Conservation (phyloP, 2,888 invertebrate species). For the Ormyrus labotus region DNA sequence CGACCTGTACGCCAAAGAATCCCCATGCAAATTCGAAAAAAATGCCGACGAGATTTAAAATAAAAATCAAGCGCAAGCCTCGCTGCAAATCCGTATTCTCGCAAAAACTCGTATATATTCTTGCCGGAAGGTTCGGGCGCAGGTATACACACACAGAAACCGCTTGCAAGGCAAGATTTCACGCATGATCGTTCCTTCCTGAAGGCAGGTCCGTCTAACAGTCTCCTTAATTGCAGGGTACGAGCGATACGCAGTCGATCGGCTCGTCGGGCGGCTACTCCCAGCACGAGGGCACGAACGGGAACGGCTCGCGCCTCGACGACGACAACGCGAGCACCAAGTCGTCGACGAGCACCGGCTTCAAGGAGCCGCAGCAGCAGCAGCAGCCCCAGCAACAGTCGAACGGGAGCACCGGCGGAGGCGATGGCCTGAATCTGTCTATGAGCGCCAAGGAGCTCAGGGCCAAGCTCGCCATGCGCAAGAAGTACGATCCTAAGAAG, state of each 20-base stretch:
- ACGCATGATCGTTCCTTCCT: too few relatives aligned
- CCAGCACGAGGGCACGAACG: constrained; percentile 47
- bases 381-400: constrained; percentile 28
- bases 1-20: too few relatives aligned
- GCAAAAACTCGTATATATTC: too few relatives aligned
- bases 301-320: constrained; percentile 28
- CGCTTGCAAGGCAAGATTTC: too few relatives aligned
- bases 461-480: constrained; percentile 89
- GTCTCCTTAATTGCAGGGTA: constrained; percentile 35
- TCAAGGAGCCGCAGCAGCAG: neutral
- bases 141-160: too few relatives aligned
- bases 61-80: too few relatives aligned
- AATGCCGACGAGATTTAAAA: too few relatives aligned
- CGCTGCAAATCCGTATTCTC: too few relatives aligned
- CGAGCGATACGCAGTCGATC: constrained; percentile 51
- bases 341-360: constrained; percentile 34
- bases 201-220: too few relatives aligned
- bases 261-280: constrained; percentile 27
- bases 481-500: constrained; percentile 93
- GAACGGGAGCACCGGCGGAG: constrained; percentile 59
- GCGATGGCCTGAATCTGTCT: constrained; percentile 83
- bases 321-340: constrained; percentile 43
- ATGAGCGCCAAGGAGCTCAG: constrained; percentile 96
- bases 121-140: too few relatives aligned
- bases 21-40: too few relatives aligned